phyloP scores from a whole-genome alignment of 2,888 invertebrate genomes.

The Macropis europaea region DNA sequence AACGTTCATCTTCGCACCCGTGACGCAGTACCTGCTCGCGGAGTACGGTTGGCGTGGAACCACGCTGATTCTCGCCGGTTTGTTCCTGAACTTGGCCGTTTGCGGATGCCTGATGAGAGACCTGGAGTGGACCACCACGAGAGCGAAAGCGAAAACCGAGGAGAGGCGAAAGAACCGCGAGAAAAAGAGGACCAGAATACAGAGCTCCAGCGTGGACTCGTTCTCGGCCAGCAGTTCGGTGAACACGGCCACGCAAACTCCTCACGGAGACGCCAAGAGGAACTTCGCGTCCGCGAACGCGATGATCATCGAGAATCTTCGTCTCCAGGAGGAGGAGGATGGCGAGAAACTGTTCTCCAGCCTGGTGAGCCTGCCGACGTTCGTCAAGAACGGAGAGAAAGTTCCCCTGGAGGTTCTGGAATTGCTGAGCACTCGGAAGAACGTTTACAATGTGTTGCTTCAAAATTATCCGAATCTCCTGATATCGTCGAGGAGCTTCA shows the following conservation, averaged over 20 bases:
- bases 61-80: constrained; percentile 89
- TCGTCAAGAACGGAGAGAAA: constrained; percentile 88
- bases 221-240: constrained; percentile 86
- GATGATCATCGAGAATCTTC: constrained; percentile 76
- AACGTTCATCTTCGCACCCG: constrained; percentile 91
- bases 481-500: constrained; percentile 87
- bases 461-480: constrained; percentile 89
- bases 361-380: constrained; percentile 92
- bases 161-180: constrained; percentile 84
- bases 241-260: constrained; percentile 82
- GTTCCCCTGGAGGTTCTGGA: constrained; percentile 89
- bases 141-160: constrained; percentile 84
- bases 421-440: constrained; percentile 85
- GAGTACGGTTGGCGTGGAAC: constrained; percentile 93
- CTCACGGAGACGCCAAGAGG: constrained; percentile 72
- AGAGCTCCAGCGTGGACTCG: constrained; percentile 86
- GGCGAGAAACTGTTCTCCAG: constrained; percentile 86
- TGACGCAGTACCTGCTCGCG: constrained; percentile 87
- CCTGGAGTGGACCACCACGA: constrained; percentile 84
- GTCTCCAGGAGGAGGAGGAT: constrained; percentile 71
- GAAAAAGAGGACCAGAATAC: constrained; percentile 82
- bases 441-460: constrained; percentile 86
- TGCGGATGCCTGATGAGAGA: constrained; percentile 92
- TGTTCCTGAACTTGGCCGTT: constrained; percentile 90
- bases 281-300: constrained; percentile 76